Evolutionary conservation across 2,113 vertebrate genomes (phyloP), one percentile per base, ranked within the genome.

Genomic region (Butorides virescens): DNA sequence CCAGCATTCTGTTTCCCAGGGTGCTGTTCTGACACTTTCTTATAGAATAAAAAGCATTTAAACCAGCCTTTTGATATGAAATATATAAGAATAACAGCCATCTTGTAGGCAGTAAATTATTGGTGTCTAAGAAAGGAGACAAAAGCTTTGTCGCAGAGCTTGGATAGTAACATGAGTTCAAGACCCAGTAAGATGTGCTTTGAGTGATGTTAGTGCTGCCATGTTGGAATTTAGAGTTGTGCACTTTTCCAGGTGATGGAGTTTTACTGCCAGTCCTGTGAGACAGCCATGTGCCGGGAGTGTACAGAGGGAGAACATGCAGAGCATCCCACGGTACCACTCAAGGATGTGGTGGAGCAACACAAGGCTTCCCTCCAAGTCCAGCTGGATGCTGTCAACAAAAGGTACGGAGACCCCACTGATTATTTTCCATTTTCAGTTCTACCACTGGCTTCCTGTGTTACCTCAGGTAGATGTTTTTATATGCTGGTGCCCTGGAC

Each of bases 251-350:
- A 99, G 99, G 98, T 99, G 91, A 99, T 99, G 99, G 99, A 99
- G 92, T 99, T 99, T 97, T 99, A 99, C 97, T 99, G 99, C 98
- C 99, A 99, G 50, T 99, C 99, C 14, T 99, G 99, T 42, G 99
- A 99, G 98, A 99, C 99, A 11, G 99, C 99, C 92, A 99, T 99
- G 99, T 99, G 99, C 98, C 98, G 98, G 55, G 99, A 99, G 96
- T 99, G 99, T 94, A 99, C 99, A 0, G 98, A 99, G 66, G 99
- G 99, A 10, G 99, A 99, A 93, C 99, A 99, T 0, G 99, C 99
- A 8, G 99, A 99, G 66, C 99, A 99, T 76, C 98, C 99, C 62
- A 99, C 99, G 0, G 99, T 99, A 49, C 99, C 99, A 0, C 99
- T 99, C 37, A 99, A 98, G 96, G 99, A 99, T 21, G 99, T 99